A percentile compares a stretch with the other conserved stretches of the same genome.
phyloP scores from a whole-genome alignment of 2,113 vertebrate genomes.

The Tetraodon nigroviridis region DNA sequence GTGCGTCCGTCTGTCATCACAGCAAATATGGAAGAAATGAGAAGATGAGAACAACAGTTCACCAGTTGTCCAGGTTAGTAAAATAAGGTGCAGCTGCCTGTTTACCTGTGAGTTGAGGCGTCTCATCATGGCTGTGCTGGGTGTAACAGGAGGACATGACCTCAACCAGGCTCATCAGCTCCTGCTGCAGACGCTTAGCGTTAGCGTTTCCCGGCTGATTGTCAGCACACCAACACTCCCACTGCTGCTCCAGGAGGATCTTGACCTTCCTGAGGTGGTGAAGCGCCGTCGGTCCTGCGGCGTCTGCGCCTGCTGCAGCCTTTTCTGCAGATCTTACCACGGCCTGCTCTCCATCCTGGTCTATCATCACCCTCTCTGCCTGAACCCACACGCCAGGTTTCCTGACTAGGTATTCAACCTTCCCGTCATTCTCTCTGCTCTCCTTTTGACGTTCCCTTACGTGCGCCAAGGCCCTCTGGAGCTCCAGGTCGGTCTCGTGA shows the following conservation, averaged over 20 bases:
- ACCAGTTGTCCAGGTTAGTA: not conserved
- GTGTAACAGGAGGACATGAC: conserved; percentile 79
- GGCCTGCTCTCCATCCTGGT: conserved; percentile 30
- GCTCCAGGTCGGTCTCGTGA: conserved; percentile 74
- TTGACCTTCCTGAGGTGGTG: conserved; percentile 86
- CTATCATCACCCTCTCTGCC: conserved; percentile 31
- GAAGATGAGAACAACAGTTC: too few relatives aligned
- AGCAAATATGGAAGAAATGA: conserved; percentile 73
- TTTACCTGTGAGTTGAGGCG: conserved; percentile 45
- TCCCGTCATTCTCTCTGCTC: conserved; percentile 74
- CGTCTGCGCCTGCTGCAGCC: conserved; percentile 48
- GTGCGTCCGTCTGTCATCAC: conserved; percentile 80
- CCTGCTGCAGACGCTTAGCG: conserved; percentile 86
- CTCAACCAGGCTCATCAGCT: conserved; percentile 84
- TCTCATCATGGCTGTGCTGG: conserved; percentile 31
- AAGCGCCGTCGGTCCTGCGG: conserved; percentile 1
- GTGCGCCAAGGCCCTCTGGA: conserved; percentile 65
- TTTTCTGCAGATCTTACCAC: conserved; percentile 18
- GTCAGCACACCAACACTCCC: conserved; percentile 81
- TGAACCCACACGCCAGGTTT: conserved; percentile 60
- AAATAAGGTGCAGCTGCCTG: not conserved
- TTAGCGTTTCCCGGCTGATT: conserved; percentile 80
- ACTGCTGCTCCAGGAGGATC: conserved; percentile 88
- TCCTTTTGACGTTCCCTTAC: conserved; percentile 78
- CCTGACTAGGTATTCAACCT: conserved; percentile 72